Evolutionary conservation across 2,113 vertebrate species (phyloP).

Genomic region (Neogobius melanostomus): DNA sequence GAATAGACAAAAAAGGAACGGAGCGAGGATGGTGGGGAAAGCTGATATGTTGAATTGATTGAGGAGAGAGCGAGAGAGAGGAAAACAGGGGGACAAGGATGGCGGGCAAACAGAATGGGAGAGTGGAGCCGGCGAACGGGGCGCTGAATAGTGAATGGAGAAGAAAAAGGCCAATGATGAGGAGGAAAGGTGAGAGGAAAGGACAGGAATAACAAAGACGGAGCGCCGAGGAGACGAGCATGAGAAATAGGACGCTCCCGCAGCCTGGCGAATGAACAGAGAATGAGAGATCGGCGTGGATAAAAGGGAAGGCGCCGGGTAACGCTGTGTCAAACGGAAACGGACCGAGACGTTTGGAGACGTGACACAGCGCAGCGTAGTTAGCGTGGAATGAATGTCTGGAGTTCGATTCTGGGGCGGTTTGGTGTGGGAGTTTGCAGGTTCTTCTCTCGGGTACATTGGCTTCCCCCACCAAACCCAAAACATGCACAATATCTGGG

Average conservation of each 20-base stretch:
- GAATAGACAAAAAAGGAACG: neutral
- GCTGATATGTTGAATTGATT: slow-evolving; percentile 39
- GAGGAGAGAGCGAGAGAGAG: slow-evolving; percentile 7
- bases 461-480: too few species aligned
- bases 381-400: too few species aligned
- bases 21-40: slow-evolving; percentile 1
- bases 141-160: slow-evolving; percentile 40
- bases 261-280: neutral
- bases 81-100: neutral
- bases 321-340: too few species aligned
- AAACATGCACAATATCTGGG: too few species aligned
- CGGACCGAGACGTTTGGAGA: too few species aligned
- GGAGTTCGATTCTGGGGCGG: too few species aligned
- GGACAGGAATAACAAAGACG: slow-evolving; percentile 41
- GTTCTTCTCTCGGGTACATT: too few species aligned
- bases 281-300: neutral
- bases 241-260: slow-evolving; percentile 19
- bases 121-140: slow-evolving; percentile 29
- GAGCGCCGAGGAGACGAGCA: slow-evolving; percentile 18
- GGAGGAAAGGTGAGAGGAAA: slow-evolving; percentile 39
- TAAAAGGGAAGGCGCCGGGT: neutral
- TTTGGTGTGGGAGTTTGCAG: too few species aligned
- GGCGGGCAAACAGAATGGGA: slow-evolving; percentile 25
- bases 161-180: slow-evolving; percentile 30
- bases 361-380: too few species aligned